phyloP scores from a whole-genome alignment of 2,888 invertebrate species.

The Penaeus monodon region DNA sequence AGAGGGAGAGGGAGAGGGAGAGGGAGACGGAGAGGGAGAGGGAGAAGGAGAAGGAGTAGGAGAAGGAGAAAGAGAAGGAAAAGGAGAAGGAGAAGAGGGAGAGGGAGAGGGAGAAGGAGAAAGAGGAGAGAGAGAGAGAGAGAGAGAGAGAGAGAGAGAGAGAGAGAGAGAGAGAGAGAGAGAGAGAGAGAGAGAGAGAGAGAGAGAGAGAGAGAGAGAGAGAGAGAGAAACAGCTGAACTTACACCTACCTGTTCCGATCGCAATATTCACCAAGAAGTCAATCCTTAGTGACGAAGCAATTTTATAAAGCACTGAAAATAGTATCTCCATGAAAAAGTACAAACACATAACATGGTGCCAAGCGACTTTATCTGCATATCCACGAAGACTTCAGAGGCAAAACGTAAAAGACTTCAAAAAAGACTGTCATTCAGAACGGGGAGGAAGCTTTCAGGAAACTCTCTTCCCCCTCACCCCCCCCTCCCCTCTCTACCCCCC shows the following conservation, averaged over 20 bases:
- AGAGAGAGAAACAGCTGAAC: neutral
- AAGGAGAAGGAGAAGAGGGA: neutral
- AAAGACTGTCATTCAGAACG: no score
- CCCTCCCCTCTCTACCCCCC: neutral
- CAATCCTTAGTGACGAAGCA: neutral
- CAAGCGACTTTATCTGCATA: no score
- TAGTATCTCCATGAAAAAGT: no score
- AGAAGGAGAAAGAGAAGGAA: no score
- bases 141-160: neutral
- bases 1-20: neutral
- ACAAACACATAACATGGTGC: no score
- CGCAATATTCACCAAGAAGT: neutral
- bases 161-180: neutral
- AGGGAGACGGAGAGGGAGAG: neutral
- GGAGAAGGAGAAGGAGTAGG: neutral
- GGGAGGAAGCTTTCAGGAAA: no score
- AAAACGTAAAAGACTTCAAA: neutral
- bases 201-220: neutral
- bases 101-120: neutral
- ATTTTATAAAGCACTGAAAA: neutral
- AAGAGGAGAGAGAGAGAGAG: neutral
- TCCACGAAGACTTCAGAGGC: neutral
- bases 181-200: neutral
- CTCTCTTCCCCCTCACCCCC: neutral
- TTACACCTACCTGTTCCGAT: no score